phyloP scores from a whole-genome alignment of 30 jellyfish, hydroid and myxozoan species.

The Aurelia sp. region DNA sequence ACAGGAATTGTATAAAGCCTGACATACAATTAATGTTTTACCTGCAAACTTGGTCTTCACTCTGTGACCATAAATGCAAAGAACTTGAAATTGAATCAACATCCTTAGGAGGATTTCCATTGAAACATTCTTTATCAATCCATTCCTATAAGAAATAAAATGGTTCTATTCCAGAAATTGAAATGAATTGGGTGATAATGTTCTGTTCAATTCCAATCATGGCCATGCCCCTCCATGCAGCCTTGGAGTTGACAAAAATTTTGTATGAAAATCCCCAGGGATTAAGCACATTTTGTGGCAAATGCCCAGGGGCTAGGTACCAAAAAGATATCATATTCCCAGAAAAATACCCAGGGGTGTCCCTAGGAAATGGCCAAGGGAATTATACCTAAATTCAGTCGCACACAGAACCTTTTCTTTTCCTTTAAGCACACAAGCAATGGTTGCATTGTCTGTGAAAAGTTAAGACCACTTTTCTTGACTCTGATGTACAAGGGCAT shows the following conservation, averaged over 20 bases:
- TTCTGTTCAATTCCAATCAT: not conserved
- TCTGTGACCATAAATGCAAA: constrained; percentile 56
- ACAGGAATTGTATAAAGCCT: too few relatives aligned
- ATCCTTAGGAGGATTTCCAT: constrained; percentile 59
- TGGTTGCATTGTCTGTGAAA: too few relatives aligned
- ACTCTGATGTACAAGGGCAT: too few relatives aligned
- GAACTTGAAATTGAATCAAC: constrained; percentile 45
- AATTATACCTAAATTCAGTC: too few relatives aligned
- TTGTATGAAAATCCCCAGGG: not conserved
- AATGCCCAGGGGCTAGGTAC: too few relatives aligned
- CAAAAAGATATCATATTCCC: too few relatives aligned
- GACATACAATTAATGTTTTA: not conserved
- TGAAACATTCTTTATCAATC: constrained; percentile 60
- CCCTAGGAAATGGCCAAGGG: too few relatives aligned
- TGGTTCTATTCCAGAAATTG: too few relatives aligned
- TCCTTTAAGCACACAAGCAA: too few relatives aligned
- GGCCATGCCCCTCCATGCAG: not conserved
- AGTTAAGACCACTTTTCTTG: too few relatives aligned
- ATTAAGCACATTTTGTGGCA: not conserved
- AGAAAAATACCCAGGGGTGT: too few relatives aligned
- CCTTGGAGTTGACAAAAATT: not conserved
- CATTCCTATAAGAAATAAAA: constrained; percentile 13
- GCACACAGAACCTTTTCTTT: too few relatives aligned
- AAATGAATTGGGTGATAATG: not conserved
- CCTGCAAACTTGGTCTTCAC: constrained; percentile 57